Base-by-base conservation (phyloP, 2,113 vertebrate species). In the Arvicanthis niloticus region DNA sequence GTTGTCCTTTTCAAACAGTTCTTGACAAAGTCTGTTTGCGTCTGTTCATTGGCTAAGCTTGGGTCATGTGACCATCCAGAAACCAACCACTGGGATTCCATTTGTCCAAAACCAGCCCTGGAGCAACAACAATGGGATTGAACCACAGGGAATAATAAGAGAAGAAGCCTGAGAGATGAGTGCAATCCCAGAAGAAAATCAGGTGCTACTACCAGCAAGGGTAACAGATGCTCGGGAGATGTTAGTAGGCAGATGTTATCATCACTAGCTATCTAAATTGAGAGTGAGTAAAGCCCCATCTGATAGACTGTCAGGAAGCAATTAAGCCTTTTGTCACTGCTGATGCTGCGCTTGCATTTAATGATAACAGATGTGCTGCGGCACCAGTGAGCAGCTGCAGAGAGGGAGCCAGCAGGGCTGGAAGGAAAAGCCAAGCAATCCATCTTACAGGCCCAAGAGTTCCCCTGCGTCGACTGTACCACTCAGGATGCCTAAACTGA, bases 301-400 rank as follows among this genome's bases (percentile, higher is more conserved):
- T 19, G 86, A 78, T 31, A 31, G 81, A 53, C 73, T 82, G 31
- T 67, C 88, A 65, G 51, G 70, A 88, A 73, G 60, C 31, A 84
- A 94, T 73, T 58, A 62, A 97, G 67, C 31, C 87, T 86, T 73
- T 91, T n/a, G 92, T 84, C 91, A 73, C 67, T 24, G 1, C 29
- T 5, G 42, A 34, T 48, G 72, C 67, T 34, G 16, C 4, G n/a
- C 56, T 2, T 45, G 89, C 76, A 40, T 29, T 92, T 70, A 75
- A 53, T 53, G 76, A 88, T 48, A 93, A 91, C 82, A 88, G 93
- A 84, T 89, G 87, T 75, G 72, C 48, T 7, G 15, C 31, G 58
- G 86, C 0, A 9, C 65, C 48, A 40, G 21, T 13, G 51, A 65
- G 51, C 60, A 92, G 92, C 77, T 91, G 88, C 94, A 62, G 86